Evolutionary conservation across 2,888 invertebrate species (phyloP).

Genomic region (Elmis aenea): DNA sequence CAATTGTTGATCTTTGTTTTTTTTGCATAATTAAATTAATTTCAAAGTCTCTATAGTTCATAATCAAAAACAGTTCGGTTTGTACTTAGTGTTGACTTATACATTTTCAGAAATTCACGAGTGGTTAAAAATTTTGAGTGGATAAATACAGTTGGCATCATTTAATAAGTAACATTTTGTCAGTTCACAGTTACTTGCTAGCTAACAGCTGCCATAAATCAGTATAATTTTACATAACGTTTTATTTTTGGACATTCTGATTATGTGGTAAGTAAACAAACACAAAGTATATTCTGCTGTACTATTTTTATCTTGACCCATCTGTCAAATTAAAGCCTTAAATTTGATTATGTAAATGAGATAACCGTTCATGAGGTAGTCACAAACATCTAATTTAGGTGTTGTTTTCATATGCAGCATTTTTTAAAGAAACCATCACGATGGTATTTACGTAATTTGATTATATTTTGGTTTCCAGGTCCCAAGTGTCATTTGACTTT

Average conservation of each 20-base stretch:
- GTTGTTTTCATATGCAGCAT: background rate
- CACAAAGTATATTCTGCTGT: conserved; percentile 8
- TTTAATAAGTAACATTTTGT: too few relatives aligned
- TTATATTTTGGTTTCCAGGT: conserved; percentile 11
- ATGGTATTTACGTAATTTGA: conserved; percentile 1
- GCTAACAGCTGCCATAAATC: conserved; percentile 17
- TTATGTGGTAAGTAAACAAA: conserved; percentile 24
- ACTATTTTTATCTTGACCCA: background rate
- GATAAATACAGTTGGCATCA: too few relatives aligned
- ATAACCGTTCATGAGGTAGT: background rate
- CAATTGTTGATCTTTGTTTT: too few relatives aligned
- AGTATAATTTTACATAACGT: conserved; percentile 19
- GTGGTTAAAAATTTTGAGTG: too few relatives aligned
- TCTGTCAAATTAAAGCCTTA: background rate
- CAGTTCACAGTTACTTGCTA: conserved; percentile 13
- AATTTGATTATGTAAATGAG: conserved; percentile 4
- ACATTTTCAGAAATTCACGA: too few relatives aligned
- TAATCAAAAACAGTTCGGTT: too few relatives aligned
- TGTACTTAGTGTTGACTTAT: too few relatives aligned
- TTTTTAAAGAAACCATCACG: background rate
- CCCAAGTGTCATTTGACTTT: conserved; percentile 15
- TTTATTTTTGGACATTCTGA: conserved; percentile 24
- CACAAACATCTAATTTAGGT: background rate
- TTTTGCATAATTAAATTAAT: too few relatives aligned
- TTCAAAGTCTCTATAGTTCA: too few relatives aligned